phyloP scores from a whole-genome alignment of 1,140 invertebrate genomes.

The Dufourea novaeangliae region DNA sequence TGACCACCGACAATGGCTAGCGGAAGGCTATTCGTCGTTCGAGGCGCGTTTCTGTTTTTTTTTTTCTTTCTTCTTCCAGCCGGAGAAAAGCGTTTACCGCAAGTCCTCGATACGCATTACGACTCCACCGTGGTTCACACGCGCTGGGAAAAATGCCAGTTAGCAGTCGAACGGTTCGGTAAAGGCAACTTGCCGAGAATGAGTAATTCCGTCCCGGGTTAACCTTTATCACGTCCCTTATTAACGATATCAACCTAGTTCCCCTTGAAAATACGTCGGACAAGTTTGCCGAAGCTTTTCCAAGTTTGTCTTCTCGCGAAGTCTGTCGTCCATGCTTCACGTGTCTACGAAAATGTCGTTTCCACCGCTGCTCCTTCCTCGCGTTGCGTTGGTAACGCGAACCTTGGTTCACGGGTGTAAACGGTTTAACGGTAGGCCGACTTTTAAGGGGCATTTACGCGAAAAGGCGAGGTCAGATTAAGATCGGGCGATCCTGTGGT shows the following conservation, averaged over 20 bases:
- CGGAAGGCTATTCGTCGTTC: slow-evolving; percentile 62
- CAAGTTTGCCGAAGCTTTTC: background rate
- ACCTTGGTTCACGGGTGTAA: slow-evolving; percentile 15
- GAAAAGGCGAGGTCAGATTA: slow-evolving; percentile 50
- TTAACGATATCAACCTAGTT: slow-evolving; percentile 8
- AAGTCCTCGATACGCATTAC: slow-evolving; percentile 52
- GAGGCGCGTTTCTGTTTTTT: slow-evolving; percentile 57
- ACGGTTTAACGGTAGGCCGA: slow-evolving; percentile 27
- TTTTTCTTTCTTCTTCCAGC: slow-evolving; percentile 39
- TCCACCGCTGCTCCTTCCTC: too few species aligned
- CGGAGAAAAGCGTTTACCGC: slow-evolving; percentile 58
- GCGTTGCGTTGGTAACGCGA: background rate
- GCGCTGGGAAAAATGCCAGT: slow-evolving; percentile 60
- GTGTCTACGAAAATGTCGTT: background rate
- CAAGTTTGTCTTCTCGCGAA: too few species aligned
- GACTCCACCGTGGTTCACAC: slow-evolving; percentile 50
- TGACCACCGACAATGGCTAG: slow-evolving; percentile 67
- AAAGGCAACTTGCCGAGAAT: slow-evolving; percentile 49
- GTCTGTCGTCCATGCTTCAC: too few species aligned
- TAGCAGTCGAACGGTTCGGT: slow-evolving; percentile 29
- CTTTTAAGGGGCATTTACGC: slow-evolving; percentile 42
- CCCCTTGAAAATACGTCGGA: slow-evolving; percentile 3
- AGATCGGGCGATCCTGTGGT: slow-evolving; percentile 59
- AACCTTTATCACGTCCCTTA: slow-evolving; percentile 10
- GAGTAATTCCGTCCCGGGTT: slow-evolving; percentile 40